These are phyloP conservation scores for Iselma pallidipennis DNA, from an alignment of 2,888 invertebrate species.

Conservation along the genomic window DNA sequence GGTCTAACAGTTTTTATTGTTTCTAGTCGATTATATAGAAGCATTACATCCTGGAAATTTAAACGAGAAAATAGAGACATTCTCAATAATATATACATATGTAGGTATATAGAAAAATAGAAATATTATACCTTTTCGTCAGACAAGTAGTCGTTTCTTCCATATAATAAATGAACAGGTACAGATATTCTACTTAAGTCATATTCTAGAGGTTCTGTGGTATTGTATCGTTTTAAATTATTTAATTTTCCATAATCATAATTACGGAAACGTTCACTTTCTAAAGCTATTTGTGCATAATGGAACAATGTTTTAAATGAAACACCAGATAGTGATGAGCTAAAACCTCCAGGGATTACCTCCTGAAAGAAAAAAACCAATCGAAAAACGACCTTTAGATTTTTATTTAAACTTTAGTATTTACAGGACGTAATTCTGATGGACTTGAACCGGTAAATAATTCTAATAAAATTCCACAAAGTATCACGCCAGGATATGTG, in stretches of 20 bases:
- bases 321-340: conserved; percentile 69
- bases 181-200: conserved; percentile 61
- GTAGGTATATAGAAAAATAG: no score
- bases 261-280: conserved; percentile 50
- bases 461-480: not conserved
- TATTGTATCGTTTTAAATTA: conserved; percentile 63
- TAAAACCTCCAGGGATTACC: conserved; percentile 66
- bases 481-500: not conserved
- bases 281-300: conserved; percentile 63
- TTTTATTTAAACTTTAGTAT: not conserved
- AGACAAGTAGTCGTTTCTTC: conserved; percentile 71
- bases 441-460: not conserved
- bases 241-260: conserved; percentile 66
- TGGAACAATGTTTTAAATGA: conserved; percentile 70
- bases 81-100: no score
- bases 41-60: conserved; percentile 26
- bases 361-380: conserved; percentile 50
- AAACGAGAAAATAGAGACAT: no score
- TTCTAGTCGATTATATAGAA: conserved; percentile 20
- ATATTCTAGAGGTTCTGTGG: conserved; percentile 62
- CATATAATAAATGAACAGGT: conserved; percentile 66
- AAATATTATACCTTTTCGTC: conserved; percentile 56
- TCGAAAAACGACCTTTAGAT: not conserved
- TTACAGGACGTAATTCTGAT: not conserved
- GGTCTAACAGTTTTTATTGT: conserved; percentile 17